Evolutionary conservation across 2,888 invertebrate species (phyloP), one percentile per base, ranked within the genome.

Genomic region (Drosophila parthenogenetica): DNA sequence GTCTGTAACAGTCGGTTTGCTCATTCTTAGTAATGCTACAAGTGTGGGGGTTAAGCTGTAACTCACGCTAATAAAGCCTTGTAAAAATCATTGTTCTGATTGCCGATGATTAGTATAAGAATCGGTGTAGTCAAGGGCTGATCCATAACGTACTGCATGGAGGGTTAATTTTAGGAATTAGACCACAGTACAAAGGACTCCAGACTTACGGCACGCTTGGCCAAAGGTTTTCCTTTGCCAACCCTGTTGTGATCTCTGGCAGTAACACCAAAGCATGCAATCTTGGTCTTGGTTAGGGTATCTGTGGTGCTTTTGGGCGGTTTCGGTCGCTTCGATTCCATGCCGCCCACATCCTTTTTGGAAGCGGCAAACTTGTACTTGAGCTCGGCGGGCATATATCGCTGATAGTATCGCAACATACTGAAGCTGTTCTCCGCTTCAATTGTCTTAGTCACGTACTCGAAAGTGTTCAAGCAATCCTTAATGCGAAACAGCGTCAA

Each of bases 41-140:
- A 29, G 8, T 29, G 29, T 29, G 8, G 7, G 29, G 8, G 8
- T 8, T 29, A 29, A 29, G 29, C 29, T 57, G n/a, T 7, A 7
- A 60, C 73, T 71, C 69, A 89, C 89, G 59, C 65, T 16, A 90
- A 48, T 17, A 90, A 66, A 39, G 59, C 57, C 29, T 45, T 58
- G 35, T 82, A 88, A 50, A 83, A 84, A 0, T 75, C 53, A 29
- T 80, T 81, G 13, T 69, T 50, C 51, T 89, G 42, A 10, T 59
- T 66, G 1, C 90, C 89, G n/a, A 90, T 29, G 10, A 91, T 71
- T 5, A 90, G 54, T 43, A 91, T 89, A 3, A 83, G 63, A 0
- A 90, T 69, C 17, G 80, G 73, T 0, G 80, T 66, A 7, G 62
- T 39, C 2, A 14, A 0, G 0, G 90, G 91, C 3, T 81, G 73